phyloP scores from a whole-genome alignment of 2,797 vertebrate species.

The Scolopax bukidnonensis region DNA sequence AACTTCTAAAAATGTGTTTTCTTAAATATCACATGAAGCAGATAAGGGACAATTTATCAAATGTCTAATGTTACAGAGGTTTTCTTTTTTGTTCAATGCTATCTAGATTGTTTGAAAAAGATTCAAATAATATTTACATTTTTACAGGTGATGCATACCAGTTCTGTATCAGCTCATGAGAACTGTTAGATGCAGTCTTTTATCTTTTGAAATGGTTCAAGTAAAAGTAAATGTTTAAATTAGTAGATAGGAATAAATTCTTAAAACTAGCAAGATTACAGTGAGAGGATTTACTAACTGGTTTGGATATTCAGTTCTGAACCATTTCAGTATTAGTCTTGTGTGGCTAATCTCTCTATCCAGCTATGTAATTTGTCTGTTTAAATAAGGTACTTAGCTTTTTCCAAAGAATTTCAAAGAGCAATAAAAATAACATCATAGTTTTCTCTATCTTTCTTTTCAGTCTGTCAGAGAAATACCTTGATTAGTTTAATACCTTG shows the following conservation, averaged over 20 bases:
- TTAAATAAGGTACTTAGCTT: background rate
- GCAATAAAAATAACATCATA: constrained; percentile 11
- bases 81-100: background rate
- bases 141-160: background rate
- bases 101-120: constrained; percentile 11
- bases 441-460: constrained; percentile 10
- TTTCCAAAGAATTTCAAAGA: constrained; percentile 6
- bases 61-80: background rate
- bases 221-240: constrained; percentile 16
- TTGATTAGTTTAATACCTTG: constrained; percentile 52
- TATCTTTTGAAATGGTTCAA: background rate
- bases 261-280: background rate
- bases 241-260: background rate
- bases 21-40: background rate
- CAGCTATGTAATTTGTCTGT: constrained; percentile 1
- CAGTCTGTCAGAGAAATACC: constrained; percentile 29
- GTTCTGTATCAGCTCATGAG: background rate
- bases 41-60: constrained; percentile 19
- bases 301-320: background rate
- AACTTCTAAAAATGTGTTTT: background rate
- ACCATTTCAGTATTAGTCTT: background rate
- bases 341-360: background rate
- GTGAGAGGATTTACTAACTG: background rate
- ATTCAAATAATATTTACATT: background rate
- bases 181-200: background rate